phyloP scores from a whole-genome alignment of 2,888 invertebrate species.

The Sesia bembeciformis region DNA sequence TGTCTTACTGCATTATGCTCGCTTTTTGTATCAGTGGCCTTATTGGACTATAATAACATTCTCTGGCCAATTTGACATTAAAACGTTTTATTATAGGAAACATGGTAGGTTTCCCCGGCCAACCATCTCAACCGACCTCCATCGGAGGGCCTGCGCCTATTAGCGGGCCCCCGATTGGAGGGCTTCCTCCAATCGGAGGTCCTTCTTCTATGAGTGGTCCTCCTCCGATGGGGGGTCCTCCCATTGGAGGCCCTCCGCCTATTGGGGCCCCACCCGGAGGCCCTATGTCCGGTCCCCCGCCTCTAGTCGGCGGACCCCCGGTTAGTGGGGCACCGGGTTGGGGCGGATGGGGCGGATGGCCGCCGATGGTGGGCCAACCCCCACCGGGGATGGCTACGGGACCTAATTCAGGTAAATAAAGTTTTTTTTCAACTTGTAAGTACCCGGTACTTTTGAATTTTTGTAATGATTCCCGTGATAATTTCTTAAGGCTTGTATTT shows the following conservation, averaged over 20 bases:
- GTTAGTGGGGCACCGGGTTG: constrained; percentile 12
- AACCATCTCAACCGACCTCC: neutral
- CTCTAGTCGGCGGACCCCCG: neutral
- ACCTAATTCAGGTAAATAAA: neutral
- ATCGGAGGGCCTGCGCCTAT: neutral
- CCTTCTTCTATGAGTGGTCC: neutral
- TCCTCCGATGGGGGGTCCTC: neutral
- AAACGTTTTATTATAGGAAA: neutral
- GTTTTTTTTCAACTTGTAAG: too few species aligned
- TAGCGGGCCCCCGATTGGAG: neutral
- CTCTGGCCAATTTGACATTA: too few species aligned
- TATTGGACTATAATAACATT: too few species aligned
- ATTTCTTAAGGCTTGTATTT: too few species aligned
- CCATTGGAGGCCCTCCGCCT: neutral
- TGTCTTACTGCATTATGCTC: too few species aligned
- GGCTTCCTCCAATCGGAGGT: neutral
- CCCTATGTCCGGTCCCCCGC: neutral
- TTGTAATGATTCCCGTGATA: too few species aligned
- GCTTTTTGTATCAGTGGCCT: too few species aligned
- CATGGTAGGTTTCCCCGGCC: neutral
- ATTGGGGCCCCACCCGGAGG: neutral
- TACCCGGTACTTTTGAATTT: too few species aligned
- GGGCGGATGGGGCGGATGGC: constrained; percentile 39
- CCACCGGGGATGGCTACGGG: neutral
- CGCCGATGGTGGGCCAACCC: constrained; percentile 13